phyloP scores from a whole-genome alignment of 2,888 invertebrate genomes.

The Chouioia cunea region DNA sequence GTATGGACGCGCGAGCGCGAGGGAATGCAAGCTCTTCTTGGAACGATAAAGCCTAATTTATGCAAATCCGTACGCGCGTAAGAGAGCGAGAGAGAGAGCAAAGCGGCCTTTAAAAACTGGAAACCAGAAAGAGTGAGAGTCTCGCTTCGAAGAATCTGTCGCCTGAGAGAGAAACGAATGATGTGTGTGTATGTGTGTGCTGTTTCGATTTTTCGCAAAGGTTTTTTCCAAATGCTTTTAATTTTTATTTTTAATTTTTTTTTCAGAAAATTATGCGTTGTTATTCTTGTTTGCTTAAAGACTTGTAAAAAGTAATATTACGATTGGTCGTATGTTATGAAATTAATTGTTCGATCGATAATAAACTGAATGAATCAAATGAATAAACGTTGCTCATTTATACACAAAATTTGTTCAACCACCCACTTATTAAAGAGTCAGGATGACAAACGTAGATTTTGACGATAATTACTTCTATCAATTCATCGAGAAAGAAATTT shows the following conservation, averaged over 20 bases:
- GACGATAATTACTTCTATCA: too few relatives aligned
- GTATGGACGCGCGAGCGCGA: conserved; percentile 2
- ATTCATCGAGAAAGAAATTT: too few relatives aligned
- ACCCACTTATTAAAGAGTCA: too few relatives aligned
- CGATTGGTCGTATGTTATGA: too few relatives aligned
- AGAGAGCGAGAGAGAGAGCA: conserved; percentile 19
- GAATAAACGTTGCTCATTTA: too few relatives aligned
- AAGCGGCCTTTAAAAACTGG: conserved; percentile 46
- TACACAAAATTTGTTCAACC: too few relatives aligned
- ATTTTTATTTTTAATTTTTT: not conserved
- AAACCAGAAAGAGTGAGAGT: conserved; percentile 36
- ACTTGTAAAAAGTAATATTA: too few relatives aligned
- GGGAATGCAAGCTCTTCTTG: conserved; percentile 59
- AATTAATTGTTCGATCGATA: too few relatives aligned
- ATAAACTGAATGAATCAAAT: too few relatives aligned
- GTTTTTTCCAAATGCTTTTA: not conserved
- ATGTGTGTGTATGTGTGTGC: conserved; percentile 7
- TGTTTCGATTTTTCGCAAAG: not conserved
- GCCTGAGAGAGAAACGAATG: conserved; percentile 41
- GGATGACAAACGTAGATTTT: too few relatives aligned
- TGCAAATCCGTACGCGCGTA: conserved; percentile 62
- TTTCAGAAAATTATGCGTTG: not conserved
- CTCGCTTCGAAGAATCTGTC: conserved; percentile 48
- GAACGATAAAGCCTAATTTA: conserved; percentile 69
- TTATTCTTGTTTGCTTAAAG: too few relatives aligned